Conservation (phyloP, 37 sponge, comb jelly and placozoan genomes). For the Cliona cf. orientalis region DNA sequence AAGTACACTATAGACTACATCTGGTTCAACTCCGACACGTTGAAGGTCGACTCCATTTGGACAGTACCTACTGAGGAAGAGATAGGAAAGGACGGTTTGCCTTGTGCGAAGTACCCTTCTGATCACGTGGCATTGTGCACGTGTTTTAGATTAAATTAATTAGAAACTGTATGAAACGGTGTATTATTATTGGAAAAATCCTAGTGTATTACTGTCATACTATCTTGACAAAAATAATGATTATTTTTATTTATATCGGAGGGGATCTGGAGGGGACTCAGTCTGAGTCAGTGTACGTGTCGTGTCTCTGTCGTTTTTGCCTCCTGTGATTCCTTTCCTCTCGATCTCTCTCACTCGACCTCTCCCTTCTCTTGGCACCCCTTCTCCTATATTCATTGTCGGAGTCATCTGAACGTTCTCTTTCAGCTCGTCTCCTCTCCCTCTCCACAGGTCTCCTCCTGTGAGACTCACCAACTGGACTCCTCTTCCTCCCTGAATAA, state of each 20-base stretch:
- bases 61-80: constrained; percentile 42
- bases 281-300: not conserved
- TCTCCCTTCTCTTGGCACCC: not conserved
- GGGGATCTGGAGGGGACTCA: too few relatives aligned
- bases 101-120: constrained; percentile 58
- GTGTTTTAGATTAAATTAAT: constrained; percentile 23
- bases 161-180: too few relatives aligned
- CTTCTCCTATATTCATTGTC: not conserved
- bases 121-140: constrained; percentile 75
- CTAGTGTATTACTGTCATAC: too few relatives aligned
- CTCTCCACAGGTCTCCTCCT: not conserved
- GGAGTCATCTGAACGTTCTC: not conserved
- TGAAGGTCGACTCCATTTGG: constrained; percentile 15
- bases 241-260: too few relatives aligned
- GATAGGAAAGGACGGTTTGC: constrained; percentile 56
- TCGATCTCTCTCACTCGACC: not conserved
- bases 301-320: constrained; percentile 11
- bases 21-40: constrained; percentile 45
- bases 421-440: not conserved
- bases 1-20: constrained; percentile 79
- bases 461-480: not conserved
- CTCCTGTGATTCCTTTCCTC: not conserved
- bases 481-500: not conserved
- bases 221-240: too few relatives aligned
- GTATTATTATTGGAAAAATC: too few relatives aligned